Evolutionary conservation across 2,113 vertebrate species (phyloP).

Genomic region (Xiphophorus hellerii): DNA sequence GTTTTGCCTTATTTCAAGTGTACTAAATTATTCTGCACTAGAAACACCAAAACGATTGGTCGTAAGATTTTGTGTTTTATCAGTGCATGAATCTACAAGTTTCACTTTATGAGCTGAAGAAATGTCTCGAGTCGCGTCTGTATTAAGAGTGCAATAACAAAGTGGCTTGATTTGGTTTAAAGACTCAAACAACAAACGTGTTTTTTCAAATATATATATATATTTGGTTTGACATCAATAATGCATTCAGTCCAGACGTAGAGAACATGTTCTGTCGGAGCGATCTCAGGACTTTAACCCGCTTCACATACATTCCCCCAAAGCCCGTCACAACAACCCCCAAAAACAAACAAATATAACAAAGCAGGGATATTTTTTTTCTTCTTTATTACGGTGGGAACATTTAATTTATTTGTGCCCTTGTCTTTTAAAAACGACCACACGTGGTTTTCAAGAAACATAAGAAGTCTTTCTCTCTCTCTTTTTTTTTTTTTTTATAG

Average conservation of each 20-base stretch:
- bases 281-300: constrained; percentile 6
- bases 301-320: constrained; percentile 60
- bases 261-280: constrained; percentile 51
- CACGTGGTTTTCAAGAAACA: constrained; percentile 65
- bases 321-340: constrained; percentile 59
- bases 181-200: constrained; percentile 9
- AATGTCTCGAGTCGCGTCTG: background rate
- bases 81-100: too few species aligned
- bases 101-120: too few species aligned
- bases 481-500: constrained; percentile 50
- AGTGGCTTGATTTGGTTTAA: background rate
- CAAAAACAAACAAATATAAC: constrained; percentile 68
- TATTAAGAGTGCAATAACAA: background rate
- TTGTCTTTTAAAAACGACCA: constrained; percentile 48
- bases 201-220: constrained; percentile 79
- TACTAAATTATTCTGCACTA: too few species aligned
- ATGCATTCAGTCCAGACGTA: constrained; percentile 71
- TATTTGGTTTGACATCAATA: constrained; percentile 80
- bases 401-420: constrained; percentile 46
- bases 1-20: too few species aligned
- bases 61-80: too few species aligned
- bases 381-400: constrained; percentile 45
- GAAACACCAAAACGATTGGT: too few species aligned
- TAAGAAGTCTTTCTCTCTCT: constrained; percentile 61
- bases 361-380: constrained; percentile 22